phyloP scores from a whole-genome alignment of 37 sponge, comb jelly and placozoan species.

The Ianthella basta region DNA sequence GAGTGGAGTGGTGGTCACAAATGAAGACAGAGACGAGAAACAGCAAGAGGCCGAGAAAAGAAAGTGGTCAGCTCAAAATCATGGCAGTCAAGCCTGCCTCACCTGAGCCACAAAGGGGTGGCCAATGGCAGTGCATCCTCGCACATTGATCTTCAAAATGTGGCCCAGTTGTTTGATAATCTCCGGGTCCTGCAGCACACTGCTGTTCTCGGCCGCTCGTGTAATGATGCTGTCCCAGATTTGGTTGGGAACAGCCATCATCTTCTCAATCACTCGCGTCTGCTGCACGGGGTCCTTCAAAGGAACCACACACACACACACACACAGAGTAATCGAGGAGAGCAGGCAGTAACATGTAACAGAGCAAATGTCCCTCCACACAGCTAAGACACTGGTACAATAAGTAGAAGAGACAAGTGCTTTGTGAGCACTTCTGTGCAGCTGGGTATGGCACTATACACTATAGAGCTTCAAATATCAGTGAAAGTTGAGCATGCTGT shows the following conservation, averaged over 20 bases:
- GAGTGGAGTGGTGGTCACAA: no score
- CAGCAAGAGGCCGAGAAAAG: no score
- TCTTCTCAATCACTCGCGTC: conserved; percentile 94
- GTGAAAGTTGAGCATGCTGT: no score
- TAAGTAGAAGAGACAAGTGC: no score
- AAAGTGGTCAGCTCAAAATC: background rate
- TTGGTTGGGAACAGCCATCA: conserved; percentile 96
- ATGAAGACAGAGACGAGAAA: no score
- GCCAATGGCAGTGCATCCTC: conserved; percentile 91
- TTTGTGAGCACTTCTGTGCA: no score
- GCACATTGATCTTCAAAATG: conserved; percentile 96
- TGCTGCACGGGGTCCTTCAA: conserved; percentile 77
- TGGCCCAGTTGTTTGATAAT: conserved; percentile 90
- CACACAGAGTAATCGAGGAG: no score
- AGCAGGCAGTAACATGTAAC: no score
- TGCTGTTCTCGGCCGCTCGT: conserved; percentile 79
- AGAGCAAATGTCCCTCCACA: no score
- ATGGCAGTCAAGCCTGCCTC: background rate
- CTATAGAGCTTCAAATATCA: no score
- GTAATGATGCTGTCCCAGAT: conserved; percentile 92
- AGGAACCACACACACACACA: background rate
- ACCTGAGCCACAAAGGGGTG: conserved; percentile 97
- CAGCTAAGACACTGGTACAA: background rate
- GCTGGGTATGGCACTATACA: no score
- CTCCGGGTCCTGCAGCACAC: conserved; percentile 85